Conservation (phyloP, 2,113 vertebrate genomes). For the Calonectris borealis region DNA sequence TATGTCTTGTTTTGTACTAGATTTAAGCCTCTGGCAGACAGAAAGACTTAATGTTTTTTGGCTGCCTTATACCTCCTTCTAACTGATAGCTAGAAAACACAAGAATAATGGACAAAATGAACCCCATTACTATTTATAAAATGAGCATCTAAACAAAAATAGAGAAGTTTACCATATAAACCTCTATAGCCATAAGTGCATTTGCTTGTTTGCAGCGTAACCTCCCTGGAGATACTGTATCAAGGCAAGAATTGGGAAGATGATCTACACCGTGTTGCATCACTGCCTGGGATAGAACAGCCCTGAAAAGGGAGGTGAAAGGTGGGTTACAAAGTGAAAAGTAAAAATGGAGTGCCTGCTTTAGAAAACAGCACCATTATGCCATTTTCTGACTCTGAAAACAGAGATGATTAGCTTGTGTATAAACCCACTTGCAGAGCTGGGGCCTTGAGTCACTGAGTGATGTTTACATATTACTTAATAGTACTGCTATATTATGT, state of each 20-base stretch:
- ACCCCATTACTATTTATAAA: not conserved
- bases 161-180: not conserved
- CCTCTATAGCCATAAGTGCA: not conserved
- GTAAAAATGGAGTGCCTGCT: not conserved
- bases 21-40: not conserved
- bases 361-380: not conserved
- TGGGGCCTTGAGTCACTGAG: not conserved
- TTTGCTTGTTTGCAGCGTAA: not conserved
- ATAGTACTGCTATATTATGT: not conserved
- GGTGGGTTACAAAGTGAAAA: not conserved
- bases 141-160: not conserved
- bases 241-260: not conserved
- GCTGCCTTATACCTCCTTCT: not conserved
- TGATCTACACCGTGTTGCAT: rapidly evolving
- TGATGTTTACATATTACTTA: not conserved
- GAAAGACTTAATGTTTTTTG: not conserved
- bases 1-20: not conserved
- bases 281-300: not conserved
- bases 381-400: not conserved
- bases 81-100: not conserved
- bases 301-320: not conserved
- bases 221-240: not conserved
- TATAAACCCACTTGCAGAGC: not conserved
- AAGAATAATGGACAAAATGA: not conserved
- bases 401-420: not conserved